These are phyloP conservation scores for Fabriciana adippe DNA, from an alignment of 2,888 invertebrate genomes.

Conservation along the genomic window DNA sequence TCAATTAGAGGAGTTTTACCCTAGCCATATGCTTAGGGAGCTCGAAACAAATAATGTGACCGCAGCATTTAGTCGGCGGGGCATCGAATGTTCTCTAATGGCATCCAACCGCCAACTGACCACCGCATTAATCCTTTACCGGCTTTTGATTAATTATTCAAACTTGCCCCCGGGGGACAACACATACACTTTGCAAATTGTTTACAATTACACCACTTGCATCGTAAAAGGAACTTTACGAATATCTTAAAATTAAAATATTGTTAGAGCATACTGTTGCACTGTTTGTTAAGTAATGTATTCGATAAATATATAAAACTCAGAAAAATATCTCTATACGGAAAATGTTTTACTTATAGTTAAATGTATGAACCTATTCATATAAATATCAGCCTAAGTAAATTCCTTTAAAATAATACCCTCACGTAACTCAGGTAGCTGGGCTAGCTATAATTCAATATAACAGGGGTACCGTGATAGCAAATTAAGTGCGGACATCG, in stretches of 20 bases:
- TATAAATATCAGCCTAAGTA: not conserved
- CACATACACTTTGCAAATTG: slow-evolving; percentile 67
- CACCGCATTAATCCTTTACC: slow-evolving; percentile 80
- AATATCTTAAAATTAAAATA: slow-evolving; percentile 17
- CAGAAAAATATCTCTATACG: too few species aligned
- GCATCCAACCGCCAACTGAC: slow-evolving; percentile 79
- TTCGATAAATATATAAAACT: too few species aligned
- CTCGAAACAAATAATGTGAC: slow-evolving; percentile 69
- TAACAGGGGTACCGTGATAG: slow-evolving; percentile 58
- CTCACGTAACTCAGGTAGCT: slow-evolving; percentile 28
- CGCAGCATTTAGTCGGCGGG: slow-evolving; percentile 72
- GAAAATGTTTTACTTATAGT: too few species aligned
- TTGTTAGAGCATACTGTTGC: not conserved
- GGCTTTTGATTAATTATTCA: slow-evolving; percentile 80
- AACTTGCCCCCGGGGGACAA: slow-evolving; percentile 65
- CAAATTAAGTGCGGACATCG: slow-evolving; percentile 70
- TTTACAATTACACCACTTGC: slow-evolving; percentile 55
- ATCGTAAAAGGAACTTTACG: slow-evolving; percentile 28
- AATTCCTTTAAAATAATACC: not conserved
- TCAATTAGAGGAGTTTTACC: slow-evolving; percentile 49
- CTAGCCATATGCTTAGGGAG: slow-evolving; percentile 49
- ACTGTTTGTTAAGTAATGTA: too few species aligned
- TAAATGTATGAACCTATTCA: not conserved
- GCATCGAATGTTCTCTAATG: slow-evolving; percentile 78
- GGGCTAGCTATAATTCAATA: slow-evolving; percentile 54